Conservation (phyloP, 1,140 invertebrate genomes). For the Orchestia grillus region DNA sequence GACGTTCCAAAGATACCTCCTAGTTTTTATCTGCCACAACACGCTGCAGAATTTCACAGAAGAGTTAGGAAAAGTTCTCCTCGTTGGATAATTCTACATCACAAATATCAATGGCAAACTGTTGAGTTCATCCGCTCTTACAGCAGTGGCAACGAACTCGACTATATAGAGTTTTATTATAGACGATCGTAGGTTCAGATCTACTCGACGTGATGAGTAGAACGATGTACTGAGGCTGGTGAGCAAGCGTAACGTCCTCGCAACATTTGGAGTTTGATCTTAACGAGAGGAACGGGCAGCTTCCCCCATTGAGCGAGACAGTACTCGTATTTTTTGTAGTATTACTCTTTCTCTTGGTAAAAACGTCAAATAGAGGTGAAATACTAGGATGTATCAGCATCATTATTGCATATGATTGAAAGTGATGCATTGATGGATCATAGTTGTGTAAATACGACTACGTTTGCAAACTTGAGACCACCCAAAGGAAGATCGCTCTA, state of each 20-base stretch:
- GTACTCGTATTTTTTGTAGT: not conserved
- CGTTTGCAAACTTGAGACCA: not conserved
- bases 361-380: not conserved
- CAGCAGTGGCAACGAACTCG: no score
- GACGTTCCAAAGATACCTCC: no score
- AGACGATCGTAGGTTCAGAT: not conserved
- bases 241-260: not conserved
- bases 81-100: no score
- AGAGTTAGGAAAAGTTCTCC: no score
- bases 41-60: no score
- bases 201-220: not conserved
- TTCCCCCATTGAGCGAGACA: not conserved
- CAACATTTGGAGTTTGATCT: not conserved
- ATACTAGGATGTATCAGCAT: not conserved
- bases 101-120: no score
- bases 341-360: not conserved
- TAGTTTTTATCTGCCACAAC: no score
- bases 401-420: not conserved
- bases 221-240: not conserved
- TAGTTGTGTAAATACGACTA: not conserved
- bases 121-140: no score
- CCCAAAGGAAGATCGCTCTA: not conserved
- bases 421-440: not conserved
- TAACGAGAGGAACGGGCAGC: not conserved
- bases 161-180: no score